phyloP scores from a whole-genome alignment of 2,888 invertebrate species.

The Autographa gamma region DNA sequence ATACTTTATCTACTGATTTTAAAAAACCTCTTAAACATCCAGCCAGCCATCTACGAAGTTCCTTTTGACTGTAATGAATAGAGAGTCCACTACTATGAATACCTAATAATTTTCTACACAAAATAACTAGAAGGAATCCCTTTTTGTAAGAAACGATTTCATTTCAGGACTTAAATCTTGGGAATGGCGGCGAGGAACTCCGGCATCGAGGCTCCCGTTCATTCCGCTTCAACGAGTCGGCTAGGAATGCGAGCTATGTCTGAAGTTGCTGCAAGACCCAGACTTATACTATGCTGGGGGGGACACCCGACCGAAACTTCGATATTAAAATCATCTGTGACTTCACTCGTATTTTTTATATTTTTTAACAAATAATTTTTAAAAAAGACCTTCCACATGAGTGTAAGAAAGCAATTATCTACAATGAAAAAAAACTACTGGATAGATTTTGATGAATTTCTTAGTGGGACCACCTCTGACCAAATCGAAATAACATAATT shows the following conservation, averaged over 20 bases:
- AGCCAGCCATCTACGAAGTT: neutral
- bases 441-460: no score
- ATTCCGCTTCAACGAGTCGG: slow-evolving; percentile 48
- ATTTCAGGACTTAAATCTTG: slow-evolving; percentile 49
- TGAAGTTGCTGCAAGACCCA: slow-evolving; percentile 44
- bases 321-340: neutral
- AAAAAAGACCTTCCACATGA: no score
- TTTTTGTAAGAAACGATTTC: slow-evolving; percentile 49
- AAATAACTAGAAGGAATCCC: slow-evolving; percentile 39
- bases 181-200: slow-evolving; percentile 35
- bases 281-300: slow-evolving; percentile 25
- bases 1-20: no score
- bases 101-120: slow-evolving; percentile 8
- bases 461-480: no score
- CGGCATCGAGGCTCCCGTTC: slow-evolving; percentile 40
- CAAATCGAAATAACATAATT: no score
- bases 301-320: slow-evolving; percentile 7
- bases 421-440: no score
- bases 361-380: neutral
- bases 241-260: slow-evolving; percentile 56
- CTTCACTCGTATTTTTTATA: neutral
- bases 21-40: neutral
- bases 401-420: no score
- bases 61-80: neutral
- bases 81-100: neutral